phyloP scores from a whole-genome alignment of 2,113 vertebrate species.

The Paratilapia polleni region DNA sequence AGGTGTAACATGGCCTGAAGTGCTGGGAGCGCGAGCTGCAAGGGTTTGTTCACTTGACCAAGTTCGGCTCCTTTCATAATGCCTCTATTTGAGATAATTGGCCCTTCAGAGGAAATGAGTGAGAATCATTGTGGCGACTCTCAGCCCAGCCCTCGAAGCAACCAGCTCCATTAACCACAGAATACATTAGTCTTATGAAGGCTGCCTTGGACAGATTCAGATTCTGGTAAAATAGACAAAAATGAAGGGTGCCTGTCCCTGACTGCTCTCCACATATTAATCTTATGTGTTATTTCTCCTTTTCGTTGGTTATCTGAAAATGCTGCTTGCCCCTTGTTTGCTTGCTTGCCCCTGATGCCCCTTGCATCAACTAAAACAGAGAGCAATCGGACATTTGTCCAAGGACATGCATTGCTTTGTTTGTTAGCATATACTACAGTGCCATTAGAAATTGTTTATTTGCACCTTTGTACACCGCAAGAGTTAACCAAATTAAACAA shows the following conservation, averaged over 20 bases:
- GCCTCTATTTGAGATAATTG: constrained; percentile 79
- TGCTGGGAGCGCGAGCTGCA: constrained; percentile 30
- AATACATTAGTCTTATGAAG: constrained; percentile 75
- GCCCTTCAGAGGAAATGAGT: constrained; percentile 77
- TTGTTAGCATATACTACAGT: not conserved
- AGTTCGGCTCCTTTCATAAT: constrained; percentile 66
- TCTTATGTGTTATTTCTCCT: not conserved
- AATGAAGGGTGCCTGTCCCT: constrained; percentile 30
- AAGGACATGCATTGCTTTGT: not conserved
- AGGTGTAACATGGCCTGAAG: constrained; percentile 46
- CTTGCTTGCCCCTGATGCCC: not conserved
- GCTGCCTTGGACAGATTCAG: constrained; percentile 65
- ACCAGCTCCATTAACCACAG: constrained; percentile 74
- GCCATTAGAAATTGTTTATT: not conserved
- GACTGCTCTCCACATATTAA: not conserved
- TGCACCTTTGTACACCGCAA: not conserved
- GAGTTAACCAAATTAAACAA: too few relatives aligned
- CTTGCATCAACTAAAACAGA: not conserved
- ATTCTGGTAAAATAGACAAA: constrained; percentile 62
- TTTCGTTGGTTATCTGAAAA: constrained; percentile 7
- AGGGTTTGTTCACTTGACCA: constrained; percentile 65
- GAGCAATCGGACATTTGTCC: not conserved
- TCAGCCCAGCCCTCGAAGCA: constrained; percentile 59
- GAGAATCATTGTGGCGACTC: constrained; percentile 71
- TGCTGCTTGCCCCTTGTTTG: constrained; percentile 1